Evolutionary conservation across 2,888 invertebrate genomes (phyloP), one percentile per base, ranked within the genome.

Genomic region (Diarsia dahlii): DNA sequence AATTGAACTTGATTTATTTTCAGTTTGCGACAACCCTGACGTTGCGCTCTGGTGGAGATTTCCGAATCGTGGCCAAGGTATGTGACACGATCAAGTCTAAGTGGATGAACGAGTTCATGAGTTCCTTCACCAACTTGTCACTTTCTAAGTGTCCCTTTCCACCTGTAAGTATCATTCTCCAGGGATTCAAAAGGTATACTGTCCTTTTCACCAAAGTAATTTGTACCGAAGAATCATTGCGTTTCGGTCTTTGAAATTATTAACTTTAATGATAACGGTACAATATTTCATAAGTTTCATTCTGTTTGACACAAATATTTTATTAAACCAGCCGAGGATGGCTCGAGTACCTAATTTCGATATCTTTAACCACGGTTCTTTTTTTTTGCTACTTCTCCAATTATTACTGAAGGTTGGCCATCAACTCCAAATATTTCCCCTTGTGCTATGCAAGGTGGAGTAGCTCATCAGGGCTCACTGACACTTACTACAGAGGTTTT

Each of bases 101-200:
- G 46, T 91, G 91, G 91, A 84, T 89, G 84, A 72, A 70, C 0
- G 87, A 85, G 0, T 91, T 86, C 69, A 85, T 89, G 87, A 71
- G 63, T n/a, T 64, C 74, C 5, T 90, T 77, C 74, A 85, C 88
- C 8, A 90, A 89, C n/a, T 9, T 89, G 23, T 71, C 81, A 0
- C 71, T 88, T 0, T 13, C 54, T 9, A 71, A 68, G 9, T 90
- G 90, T 46, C 90, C 90, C 0, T 80, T 89, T 48, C 77, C 80
- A 12, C 67, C 87, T 4, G 90, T 90, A 71, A 89, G 90, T 87
- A 74, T 71, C 1, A 20, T 28, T 64, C 15, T 12, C 6, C 3
- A 46, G 54, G 2, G 15, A 10, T 3, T 56, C n/a, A 10, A 34
- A 39, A 62, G n/a, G 39, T 20, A 62, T 45, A n/a, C n/a, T n/a